Conservation (phyloP, 2,113 vertebrate species). For the Anarrhichthys ocellatus region DNA sequence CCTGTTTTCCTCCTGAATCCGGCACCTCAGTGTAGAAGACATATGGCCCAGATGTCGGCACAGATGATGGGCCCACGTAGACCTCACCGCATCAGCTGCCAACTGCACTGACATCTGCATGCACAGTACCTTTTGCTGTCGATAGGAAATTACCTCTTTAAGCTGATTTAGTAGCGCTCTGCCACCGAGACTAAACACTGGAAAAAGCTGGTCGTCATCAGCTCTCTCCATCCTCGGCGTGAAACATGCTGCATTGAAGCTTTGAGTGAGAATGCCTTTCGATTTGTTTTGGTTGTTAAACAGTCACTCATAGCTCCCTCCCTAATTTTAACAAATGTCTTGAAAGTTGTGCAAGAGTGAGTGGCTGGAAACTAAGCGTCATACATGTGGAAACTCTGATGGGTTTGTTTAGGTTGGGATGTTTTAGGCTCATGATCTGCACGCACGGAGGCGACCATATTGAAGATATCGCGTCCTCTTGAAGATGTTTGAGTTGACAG, state of each 20-base stretch:
- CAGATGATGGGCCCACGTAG: conserved; percentile 53
- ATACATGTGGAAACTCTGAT: conserved; percentile 46
- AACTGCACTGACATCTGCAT: conserved; percentile 49
- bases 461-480: conserved; percentile 1
- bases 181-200: conserved; percentile 50
- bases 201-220: conserved; percentile 59
- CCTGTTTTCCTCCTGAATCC: conserved; percentile 37
- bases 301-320: conserved; percentile 11
- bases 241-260: not conserved
- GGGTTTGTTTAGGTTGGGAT: conserved; percentile 19
- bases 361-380: conserved; percentile 21
- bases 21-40: conserved; percentile 24
- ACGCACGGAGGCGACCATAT: not conserved
- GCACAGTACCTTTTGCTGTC: conserved; percentile 28
- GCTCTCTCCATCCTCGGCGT: not conserved
- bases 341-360: not conserved
- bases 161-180: conserved; percentile 41
- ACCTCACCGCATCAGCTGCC: conserved; percentile 51
- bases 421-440: conserved; percentile 11
- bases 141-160: conserved; percentile 43
- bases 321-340: conserved; percentile 35
- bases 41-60: conserved; percentile 61
- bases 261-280: conserved; percentile 5
- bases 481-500: conserved; percentile 22
- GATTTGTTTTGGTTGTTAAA: conserved; percentile 64